Evolutionary conservation across 2,888 invertebrate species (phyloP).

Genomic region (Pollenia labialis): DNA sequence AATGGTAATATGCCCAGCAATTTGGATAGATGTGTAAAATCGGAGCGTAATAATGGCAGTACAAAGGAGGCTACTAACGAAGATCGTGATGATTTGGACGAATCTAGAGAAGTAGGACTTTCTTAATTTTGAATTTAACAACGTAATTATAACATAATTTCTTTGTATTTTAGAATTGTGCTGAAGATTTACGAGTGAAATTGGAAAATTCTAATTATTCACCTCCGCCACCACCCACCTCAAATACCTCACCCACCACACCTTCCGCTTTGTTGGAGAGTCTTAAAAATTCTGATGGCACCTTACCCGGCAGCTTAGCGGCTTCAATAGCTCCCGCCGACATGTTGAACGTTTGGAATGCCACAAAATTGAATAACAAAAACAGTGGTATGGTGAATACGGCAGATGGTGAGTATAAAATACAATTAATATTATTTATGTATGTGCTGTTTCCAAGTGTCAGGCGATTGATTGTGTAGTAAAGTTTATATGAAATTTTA

Average conservation of each 20-base stretch:
- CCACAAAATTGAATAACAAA: conserved; percentile 88
- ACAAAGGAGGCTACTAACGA: conserved; percentile 84
- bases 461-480: too few relatives aligned
- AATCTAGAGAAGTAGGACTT: conserved; percentile 82
- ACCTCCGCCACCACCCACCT: conserved; percentile 87
- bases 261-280: conserved; percentile 84
- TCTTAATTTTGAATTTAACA: too few relatives aligned
- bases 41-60: conserved; percentile 84
- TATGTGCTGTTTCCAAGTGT: too few relatives aligned
- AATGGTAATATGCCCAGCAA: conserved; percentile 77
- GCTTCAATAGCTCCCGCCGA: conserved; percentile 85
- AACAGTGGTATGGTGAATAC: conserved; percentile 91
- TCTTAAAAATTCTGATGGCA: conserved; percentile 81
- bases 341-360: conserved; percentile 86
- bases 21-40: conserved; percentile 81
- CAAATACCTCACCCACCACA: conserved; percentile 85
- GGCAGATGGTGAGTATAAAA: conserved; percentile 88
- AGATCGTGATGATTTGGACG: conserved; percentile 82
- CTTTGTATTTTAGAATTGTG: conserved; percentile 80
- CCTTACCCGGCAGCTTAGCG: conserved; percentile 82
- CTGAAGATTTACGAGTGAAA: conserved; percentile 91
- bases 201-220: conserved; percentile 85
- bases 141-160: background rate
- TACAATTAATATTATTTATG: too few relatives aligned
- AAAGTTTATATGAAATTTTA: too few relatives aligned